Percentiles rank a stretch among this genome's conserved stretches.
These are phyloP conservation scores for Apostichopus japonicus DNA, from an alignment of 35 echinoderm and acorn worm genomes.

Conservation along the genomic window DNA sequence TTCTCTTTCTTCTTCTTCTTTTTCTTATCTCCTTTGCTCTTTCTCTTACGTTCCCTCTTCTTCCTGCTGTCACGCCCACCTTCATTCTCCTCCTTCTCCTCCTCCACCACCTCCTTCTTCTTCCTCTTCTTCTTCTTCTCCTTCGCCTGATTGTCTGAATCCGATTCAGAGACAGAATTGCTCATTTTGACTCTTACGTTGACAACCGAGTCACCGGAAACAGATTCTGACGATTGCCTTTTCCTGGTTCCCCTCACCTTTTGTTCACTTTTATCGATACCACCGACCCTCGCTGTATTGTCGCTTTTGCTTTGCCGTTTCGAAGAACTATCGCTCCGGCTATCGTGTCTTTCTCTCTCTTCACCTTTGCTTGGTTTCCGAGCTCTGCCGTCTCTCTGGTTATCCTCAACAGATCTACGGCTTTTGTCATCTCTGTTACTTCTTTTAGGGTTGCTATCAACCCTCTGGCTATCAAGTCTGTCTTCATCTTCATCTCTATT, in stretches of 20 bases:
- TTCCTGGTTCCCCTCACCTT: background rate
- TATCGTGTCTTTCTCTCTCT: background rate
- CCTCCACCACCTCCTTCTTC: slow-evolving; percentile 46
- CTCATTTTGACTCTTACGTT: slow-evolving; percentile 49
- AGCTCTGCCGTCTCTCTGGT: background rate
- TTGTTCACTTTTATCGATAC: background rate
- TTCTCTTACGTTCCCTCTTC: slow-evolving; percentile 59
- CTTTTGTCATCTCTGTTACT: background rate
- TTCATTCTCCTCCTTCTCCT: slow-evolving; percentile 5
- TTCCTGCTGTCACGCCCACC: slow-evolving; percentile 38
- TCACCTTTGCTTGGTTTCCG: background rate
- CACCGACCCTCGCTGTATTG: background rate
- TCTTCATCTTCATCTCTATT: background rate
- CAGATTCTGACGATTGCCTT: background rate
- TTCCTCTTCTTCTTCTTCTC: slow-evolving; percentile 18
- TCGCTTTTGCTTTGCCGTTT: background rate
- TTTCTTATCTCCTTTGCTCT: slow-evolving; percentile 49
- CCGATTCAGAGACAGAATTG: slow-evolving; percentile 14
- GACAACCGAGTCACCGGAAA: background rate
- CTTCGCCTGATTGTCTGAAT: slow-evolving; percentile 15
- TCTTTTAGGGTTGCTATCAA: background rate
- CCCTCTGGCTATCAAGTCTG: background rate
- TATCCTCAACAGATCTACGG: background rate
- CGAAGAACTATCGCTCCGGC: background rate
- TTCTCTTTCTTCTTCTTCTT: slow-evolving; percentile 29